Evolutionary conservation across 1,140 invertebrate genomes (phyloP), one percentile per base, ranked within the genome.

Genomic region (Anadara kagoshimensis): DNA sequence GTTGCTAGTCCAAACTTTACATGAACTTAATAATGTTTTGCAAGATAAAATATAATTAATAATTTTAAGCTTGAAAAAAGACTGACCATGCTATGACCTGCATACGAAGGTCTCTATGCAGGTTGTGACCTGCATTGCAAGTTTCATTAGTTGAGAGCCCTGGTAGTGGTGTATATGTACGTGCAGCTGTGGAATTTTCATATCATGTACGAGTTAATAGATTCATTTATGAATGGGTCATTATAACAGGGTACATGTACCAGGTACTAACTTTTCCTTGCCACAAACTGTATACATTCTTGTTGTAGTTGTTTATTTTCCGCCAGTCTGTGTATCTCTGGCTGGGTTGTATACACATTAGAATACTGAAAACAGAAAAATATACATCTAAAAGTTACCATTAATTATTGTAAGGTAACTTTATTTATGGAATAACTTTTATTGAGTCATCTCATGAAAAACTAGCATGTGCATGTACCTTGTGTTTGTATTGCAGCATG

Each of bases 281-380:
- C 92, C 41, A 94, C 93, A 88, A 93, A 95, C 29, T 91, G 88
- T 5, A 95, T 90, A 83, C 95, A 97, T 47, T 94, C 93, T 61
- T 92, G 91, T 85, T 95, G 94, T 57, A 98, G 88, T 3, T 92
- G 89, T 24, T 84, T 81, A 85, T 95, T 93, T 68, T 86, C 84
- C 59, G 83, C 80, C 49, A 91, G 73, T 54, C 93, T 90, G 78
- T 93, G 93, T 47, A 98, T 91, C 82, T 93, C 93, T n/a, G 95
- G 93, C 5, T 96, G 98, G 14, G 93, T 93, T 61, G 94, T 93
- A 88, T 98, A 98, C 75, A 97, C 94, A 89, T 98, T 98, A 75
- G 95, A 94, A 88, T 98, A 99, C 86, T 89, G 81, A 59, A 83
- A 83, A 53, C 36, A 78, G 29, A 71, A 49, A 64, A 58, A 57